Percentiles rank a stretch among this genome's conserved stretches.
Evolutionary conservation across 2,888 invertebrate genomes (phyloP).

Genomic region (Macaria notata): DNA sequence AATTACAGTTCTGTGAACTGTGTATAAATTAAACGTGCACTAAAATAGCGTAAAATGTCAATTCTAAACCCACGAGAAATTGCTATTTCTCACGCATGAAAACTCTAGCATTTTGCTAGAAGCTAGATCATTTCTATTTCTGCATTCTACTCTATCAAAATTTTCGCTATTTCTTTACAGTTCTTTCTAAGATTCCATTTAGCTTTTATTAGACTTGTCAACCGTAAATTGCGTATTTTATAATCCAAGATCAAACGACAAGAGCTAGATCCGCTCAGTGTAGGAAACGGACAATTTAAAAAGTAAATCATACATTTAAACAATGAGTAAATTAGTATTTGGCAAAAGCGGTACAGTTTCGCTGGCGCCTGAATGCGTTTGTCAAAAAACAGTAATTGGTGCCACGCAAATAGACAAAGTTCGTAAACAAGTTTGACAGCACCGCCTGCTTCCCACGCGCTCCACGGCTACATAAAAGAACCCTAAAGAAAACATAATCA

Average conservation of each 20-base stretch:
- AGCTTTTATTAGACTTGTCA: not conserved
- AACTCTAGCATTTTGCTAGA: not conserved
- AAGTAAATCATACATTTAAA: constrained; percentile 28
- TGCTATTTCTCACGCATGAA: not conserved
- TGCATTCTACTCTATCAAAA: not conserved
- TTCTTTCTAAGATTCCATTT: not conserved
- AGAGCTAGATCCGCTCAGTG: constrained; percentile 2
- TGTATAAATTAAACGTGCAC: constrained; percentile 2
- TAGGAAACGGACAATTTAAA: constrained; percentile 28
- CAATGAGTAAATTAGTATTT: constrained; percentile 32
- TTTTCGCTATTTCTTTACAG: not conserved
- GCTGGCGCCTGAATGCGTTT: constrained; percentile 53
- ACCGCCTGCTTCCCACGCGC: constrained; percentile 59
- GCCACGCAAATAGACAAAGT: constrained; percentile 61
- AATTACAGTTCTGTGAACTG: constrained; percentile 16
- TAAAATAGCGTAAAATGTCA: constrained; percentile 6
- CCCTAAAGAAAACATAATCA: constrained; percentile 50
- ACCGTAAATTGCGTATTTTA: not conserved
- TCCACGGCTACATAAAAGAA: constrained; percentile 47
- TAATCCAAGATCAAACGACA: constrained; percentile 10
- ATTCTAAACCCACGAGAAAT: constrained; percentile 2
- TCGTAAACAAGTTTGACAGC: constrained; percentile 72
- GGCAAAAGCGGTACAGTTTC: constrained; percentile 43
- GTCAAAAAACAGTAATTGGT: constrained; percentile 56
- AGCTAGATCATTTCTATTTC: constrained; percentile 1